Percentiles rank a stretch among this genome's conserved stretches.
phyloP scores from a whole-genome alignment of 2,113 vertebrate genomes.

The Sialia sialis region DNA sequence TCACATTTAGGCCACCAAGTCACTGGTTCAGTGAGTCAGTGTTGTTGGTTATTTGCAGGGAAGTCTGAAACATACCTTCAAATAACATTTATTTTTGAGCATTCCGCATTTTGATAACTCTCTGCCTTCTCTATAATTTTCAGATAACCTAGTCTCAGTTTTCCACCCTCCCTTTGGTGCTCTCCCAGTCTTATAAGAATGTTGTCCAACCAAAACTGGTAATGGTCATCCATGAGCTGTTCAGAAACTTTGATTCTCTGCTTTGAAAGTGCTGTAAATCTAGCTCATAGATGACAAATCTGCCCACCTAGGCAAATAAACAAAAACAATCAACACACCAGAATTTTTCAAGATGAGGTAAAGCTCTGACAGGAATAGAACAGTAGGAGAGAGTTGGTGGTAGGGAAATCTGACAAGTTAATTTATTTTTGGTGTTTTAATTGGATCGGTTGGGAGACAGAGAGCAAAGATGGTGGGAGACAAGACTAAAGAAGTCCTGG shows the following conservation, averaged over 20 bases:
- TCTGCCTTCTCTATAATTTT: background rate
- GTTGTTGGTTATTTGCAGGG: background rate
- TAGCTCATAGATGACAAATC: background rate
- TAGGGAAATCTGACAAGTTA: conserved; percentile 28
- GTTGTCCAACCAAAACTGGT: background rate
- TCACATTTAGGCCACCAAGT: background rate
- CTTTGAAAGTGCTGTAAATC: background rate
- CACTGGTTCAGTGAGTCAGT: background rate
- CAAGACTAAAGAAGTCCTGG: background rate
- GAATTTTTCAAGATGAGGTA: background rate
- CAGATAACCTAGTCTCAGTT: background rate
- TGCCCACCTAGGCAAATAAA: background rate
- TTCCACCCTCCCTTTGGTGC: background rate
- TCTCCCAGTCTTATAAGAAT: background rate
- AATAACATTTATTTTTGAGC: background rate
- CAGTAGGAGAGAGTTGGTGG: background rate
- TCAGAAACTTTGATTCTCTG: background rate
- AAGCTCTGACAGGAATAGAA: background rate
- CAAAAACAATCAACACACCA: background rate
- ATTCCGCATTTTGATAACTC: background rate
- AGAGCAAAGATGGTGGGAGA: conserved; percentile 2
- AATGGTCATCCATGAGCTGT: background rate
- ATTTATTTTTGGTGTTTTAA: conserved; percentile 51
- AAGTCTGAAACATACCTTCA: background rate
- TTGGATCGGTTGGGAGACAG: conserved; percentile 2